phyloP scores from a whole-genome alignment of 2,888 invertebrate species.

The Nemotelus pantherinus region DNA sequence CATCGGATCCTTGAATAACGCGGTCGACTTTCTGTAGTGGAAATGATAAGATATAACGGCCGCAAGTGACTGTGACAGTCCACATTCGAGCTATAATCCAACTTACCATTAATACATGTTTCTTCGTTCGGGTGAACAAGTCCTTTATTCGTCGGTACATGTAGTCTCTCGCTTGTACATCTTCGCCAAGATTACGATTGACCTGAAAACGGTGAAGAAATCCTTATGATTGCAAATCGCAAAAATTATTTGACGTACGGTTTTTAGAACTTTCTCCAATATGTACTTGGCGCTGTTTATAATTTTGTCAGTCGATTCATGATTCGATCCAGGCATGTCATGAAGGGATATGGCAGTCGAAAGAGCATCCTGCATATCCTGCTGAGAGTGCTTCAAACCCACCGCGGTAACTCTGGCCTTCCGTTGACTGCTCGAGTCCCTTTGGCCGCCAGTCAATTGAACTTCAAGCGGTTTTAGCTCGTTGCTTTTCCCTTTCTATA shows the following conservation, averaged over 20 bases:
- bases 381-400: conserved; percentile 35
- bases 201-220: conserved; percentile 6
- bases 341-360: conserved; percentile 58
- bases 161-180: conserved; percentile 11
- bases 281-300: conserved; percentile 61
- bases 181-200: conserved; percentile 20
- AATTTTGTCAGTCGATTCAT: conserved; percentile 13
- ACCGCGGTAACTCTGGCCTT: not conserved
- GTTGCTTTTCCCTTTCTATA: not conserved
- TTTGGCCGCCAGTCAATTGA: not conserved
- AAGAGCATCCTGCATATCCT: conserved; percentile 59
- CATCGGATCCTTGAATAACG: conserved; percentile 21
- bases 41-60: not conserved
- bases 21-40: conserved; percentile 27
- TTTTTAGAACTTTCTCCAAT: conserved; percentile 57
- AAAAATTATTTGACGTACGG: conserved; percentile 50
- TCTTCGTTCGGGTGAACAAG: conserved; percentile 58
- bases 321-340: not conserved
- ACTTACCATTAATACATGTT: conserved; percentile 58
- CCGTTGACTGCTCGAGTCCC: not conserved
- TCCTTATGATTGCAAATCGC: not conserved
- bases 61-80: not conserved
- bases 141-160: conserved; percentile 53
- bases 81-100: not conserved
- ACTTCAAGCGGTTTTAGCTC: not conserved